Evolutionary conservation across 2,888 invertebrate species (phyloP).

Genomic region (Cecidostiba fungosa): DNA sequence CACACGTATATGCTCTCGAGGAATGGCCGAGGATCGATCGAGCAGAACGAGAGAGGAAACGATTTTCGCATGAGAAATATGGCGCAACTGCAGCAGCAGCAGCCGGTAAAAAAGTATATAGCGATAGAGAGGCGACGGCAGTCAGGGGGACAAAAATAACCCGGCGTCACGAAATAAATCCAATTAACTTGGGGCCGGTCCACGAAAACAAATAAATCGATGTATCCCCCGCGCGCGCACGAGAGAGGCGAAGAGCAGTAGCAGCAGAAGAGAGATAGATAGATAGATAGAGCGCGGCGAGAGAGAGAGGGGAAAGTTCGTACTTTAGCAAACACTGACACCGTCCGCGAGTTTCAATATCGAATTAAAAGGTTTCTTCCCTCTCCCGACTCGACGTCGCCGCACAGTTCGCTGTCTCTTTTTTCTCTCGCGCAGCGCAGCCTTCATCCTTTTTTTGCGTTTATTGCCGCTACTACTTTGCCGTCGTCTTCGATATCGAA

Average conservation of each 20-base stretch:
- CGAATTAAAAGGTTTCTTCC: constrained; percentile 63
- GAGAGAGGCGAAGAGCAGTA: constrained; percentile 54
- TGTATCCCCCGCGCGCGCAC: constrained; percentile 64
- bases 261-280: constrained; percentile 36
- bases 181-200: constrained; percentile 70
- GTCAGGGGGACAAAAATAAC: constrained; percentile 67
- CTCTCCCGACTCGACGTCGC: constrained; percentile 39
- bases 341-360: constrained; percentile 59
- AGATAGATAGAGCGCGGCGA: neutral
- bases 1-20: neutral
- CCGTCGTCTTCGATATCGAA: constrained; percentile 32
- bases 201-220: constrained; percentile 74
- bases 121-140: neutral
- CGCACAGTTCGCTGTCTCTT: constrained; percentile 24
- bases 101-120: constrained; percentile 7
- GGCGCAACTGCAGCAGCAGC: constrained; percentile 32
- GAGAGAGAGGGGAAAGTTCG: constrained; percentile 8
- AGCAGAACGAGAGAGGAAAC: constrained; percentile 51
- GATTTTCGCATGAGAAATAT: constrained; percentile 67
- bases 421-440: constrained; percentile 5
- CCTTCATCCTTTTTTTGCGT: neutral
- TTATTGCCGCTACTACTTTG: constrained; percentile 12
- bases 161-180: constrained; percentile 71
- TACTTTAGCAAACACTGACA: constrained; percentile 54
- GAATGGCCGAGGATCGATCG: constrained; percentile 44